phyloP scores from a whole-genome alignment of 2,113 vertebrate species.

The Carollia perspicillata region DNA sequence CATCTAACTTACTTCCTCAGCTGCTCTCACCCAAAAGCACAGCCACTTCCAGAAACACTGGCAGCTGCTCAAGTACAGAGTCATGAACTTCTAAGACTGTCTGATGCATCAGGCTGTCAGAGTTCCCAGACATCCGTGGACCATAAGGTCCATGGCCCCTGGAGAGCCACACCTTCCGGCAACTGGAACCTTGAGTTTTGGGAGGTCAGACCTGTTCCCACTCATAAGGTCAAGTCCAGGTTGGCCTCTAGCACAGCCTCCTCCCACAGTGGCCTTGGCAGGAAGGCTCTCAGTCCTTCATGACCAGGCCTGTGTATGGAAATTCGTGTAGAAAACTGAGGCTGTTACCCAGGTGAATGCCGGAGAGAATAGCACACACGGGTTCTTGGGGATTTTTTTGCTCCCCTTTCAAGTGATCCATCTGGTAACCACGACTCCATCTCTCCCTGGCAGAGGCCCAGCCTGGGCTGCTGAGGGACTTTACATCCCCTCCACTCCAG shows the following conservation, averaged over 20 bases:
- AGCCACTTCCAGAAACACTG: conserved; percentile 72
- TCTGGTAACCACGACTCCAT: rapidly evolving
- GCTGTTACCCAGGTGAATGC: not conserved
- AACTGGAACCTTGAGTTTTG: not conserved
- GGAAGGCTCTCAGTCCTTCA: not conserved
- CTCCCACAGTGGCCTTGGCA: not conserved
- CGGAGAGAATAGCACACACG: not conserved
- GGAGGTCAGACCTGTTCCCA: not conserved
- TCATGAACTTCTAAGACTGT: conserved; percentile 75
- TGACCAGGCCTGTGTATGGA: not conserved
- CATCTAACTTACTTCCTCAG: conserved; percentile 78
- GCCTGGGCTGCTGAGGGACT: not conserved
- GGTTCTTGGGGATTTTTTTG: not conserved
- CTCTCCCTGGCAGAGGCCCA: not conserved
- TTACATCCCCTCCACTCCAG: not conserved
- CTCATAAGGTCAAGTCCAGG: not conserved
- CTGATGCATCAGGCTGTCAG: not conserved
- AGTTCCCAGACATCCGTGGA: conserved; percentile 64
- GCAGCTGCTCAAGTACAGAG: conserved; percentile 66
- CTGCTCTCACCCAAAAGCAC: conserved; percentile 72
- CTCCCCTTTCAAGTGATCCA: not conserved
- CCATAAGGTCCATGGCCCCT: not conserved
- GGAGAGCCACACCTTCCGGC: not conserved
- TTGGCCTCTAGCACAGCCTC: not conserved
- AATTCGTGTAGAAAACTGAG: not conserved